Evolutionary conservation across 2,888 invertebrate genomes (phyloP).

Genomic region (Chaitophorus viminalis): DNA sequence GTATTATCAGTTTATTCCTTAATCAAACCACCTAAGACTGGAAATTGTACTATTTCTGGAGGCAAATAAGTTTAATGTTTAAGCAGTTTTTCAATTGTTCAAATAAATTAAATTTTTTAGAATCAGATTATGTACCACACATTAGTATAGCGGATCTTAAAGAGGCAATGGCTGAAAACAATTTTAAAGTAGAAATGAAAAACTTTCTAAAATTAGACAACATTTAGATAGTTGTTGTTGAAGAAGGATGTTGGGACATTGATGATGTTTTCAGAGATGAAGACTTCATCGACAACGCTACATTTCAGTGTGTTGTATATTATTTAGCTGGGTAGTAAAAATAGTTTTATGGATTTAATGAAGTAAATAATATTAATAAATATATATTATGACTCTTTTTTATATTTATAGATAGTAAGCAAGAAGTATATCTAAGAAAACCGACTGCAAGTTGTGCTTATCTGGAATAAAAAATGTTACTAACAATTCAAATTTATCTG

Average conservation of each 20-base stretch:
- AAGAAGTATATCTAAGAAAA: too few species aligned
- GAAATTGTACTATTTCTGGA: neutral
- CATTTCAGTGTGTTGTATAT: slow-evolving; percentile 7
- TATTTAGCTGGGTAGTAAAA: slow-evolving; percentile 6
- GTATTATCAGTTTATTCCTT: neutral
- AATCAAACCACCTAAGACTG: neutral
- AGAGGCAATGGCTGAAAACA: slow-evolving; percentile 7
- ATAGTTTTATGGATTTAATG: neutral
- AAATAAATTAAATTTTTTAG: slow-evolving; percentile 1
- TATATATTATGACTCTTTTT: too few species aligned
- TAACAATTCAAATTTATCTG: too few species aligned
- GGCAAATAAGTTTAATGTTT: neutral
- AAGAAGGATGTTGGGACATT: neutral
- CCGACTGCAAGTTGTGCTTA: too few species aligned
- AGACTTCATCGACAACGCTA: neutral
- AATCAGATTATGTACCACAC: neutral
- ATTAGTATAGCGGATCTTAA: neutral
- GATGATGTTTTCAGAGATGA: neutral
- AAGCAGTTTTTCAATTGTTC: neutral
- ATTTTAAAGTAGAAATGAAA: neutral
- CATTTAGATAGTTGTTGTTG: too few species aligned
- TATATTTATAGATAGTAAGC: too few species aligned
- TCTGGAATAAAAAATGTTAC: too few species aligned
- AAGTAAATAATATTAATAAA: too few species aligned
- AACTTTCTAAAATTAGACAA: neutral